Evolutionary conservation across 2,113 vertebrate genomes (phyloP).

Genomic region (Mus pahari): DNA sequence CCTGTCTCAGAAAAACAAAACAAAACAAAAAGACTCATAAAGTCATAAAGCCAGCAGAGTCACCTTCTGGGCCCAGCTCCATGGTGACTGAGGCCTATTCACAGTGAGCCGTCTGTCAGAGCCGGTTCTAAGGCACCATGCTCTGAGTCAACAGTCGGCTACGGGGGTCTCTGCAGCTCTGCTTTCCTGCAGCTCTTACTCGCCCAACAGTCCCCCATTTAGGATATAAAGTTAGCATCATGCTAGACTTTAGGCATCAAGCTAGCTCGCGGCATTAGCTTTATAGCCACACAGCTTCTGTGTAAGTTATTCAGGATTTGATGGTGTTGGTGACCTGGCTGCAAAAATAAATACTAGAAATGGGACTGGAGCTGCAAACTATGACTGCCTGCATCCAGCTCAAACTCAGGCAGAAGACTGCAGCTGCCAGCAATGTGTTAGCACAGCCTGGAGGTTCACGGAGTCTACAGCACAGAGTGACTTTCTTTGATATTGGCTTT

Average conservation of each 20-base stretch:
- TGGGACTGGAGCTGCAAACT: not conserved
- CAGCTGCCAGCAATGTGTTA: not conserved
- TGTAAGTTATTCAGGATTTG: slow-evolving; percentile 38
- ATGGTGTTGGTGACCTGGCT: slow-evolving; percentile 41
- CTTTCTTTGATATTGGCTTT: slow-evolving; percentile 41
- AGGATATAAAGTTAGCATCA: slow-evolving; percentile 32
- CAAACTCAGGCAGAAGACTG: slow-evolving; percentile 4
- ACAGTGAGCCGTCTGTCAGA: not conserved
- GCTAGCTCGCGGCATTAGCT: slow-evolving; percentile 12
- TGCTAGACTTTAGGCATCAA: slow-evolving; percentile 20
- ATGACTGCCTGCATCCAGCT: slow-evolving; percentile 43
- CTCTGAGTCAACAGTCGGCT: not conserved
- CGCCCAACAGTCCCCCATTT: not conserved
- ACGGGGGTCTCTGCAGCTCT: not conserved
- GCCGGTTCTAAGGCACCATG: not conserved
- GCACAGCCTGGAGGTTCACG: not conserved
- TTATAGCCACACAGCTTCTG: slow-evolving; percentile 17
- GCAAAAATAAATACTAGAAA: slow-evolving; percentile 59
- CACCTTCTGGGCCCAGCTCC: not conserved
- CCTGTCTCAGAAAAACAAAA: not conserved
- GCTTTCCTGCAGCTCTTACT: not conserved
- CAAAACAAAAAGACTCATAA: not conserved
- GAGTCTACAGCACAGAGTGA: not conserved
- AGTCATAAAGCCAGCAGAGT: slow-evolving; percentile 19
- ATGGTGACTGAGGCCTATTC: not conserved